phyloP scores from a whole-genome alignment of 2,113 vertebrate genomes.

The Crotalus horridus region DNA sequence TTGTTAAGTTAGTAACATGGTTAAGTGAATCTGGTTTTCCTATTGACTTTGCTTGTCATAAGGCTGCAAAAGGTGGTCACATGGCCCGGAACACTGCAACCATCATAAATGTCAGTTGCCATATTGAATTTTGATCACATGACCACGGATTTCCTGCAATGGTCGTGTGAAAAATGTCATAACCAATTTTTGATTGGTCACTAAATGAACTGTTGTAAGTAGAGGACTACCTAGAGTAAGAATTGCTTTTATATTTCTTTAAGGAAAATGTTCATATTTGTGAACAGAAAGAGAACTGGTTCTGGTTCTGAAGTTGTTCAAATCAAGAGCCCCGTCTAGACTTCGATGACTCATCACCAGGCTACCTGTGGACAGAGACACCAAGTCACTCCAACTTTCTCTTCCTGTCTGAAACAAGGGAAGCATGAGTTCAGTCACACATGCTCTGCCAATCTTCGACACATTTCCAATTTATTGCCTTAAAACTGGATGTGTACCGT shows the following conservation, averaged over 20 bases:
- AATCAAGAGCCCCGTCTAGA: fast-evolving
- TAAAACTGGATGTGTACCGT: conserved; percentile 7
- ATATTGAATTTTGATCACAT: background rate
- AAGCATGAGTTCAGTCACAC: background rate
- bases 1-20: background rate
- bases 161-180: background rate
- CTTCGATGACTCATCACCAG: background rate
- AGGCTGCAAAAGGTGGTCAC: background rate
- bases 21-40: background rate
- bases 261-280: background rate
- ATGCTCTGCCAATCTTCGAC: conserved; percentile 19
- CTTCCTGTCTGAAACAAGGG: background rate
- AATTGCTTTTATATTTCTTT: background rate
- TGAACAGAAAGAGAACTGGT: background rate
- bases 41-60: background rate
- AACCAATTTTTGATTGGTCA: background rate
- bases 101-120: background rate
- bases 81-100: background rate
- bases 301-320: background rate
- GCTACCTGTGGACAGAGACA: background rate
- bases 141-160: background rate
- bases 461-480: conserved; percentile 25
- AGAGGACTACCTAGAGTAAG: background rate
- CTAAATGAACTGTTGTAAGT: background rate
- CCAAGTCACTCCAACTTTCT: conserved; percentile 1